Base-by-base conservation (phyloP, 1,140 invertebrate species). In the Camponotus vicinus region DNA sequence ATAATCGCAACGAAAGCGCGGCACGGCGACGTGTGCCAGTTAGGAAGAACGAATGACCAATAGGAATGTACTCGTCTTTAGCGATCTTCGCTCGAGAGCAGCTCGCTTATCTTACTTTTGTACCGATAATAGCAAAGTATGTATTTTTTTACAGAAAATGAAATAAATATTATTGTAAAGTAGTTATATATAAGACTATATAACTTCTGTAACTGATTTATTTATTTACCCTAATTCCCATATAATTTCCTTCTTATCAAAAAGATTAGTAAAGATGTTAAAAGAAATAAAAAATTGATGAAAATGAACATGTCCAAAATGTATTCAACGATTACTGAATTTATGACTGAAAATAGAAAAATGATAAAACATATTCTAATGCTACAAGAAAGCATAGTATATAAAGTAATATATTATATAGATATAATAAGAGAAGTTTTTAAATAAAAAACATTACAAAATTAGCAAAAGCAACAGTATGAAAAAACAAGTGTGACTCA, bases 101-200 rank as follows among this genome's bases (percentile, higher is more conserved):
- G 75, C 84, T 86, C 82, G 83, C 87, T 90, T 88, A 57, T 86
- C 82, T 89, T 89, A 89, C 61, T 91, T 92, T 92, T 93, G 63
- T 93, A 93, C 83, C 88, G 66, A 91, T 84, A 86, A 91, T 92
- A 87, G 88, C 88, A 92, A 79, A 90, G 85, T 92, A 91, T 92
- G 91, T 92, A 92, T 92, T 92, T 93, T 93, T 93, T 85, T 92
- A 92, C 91, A 71, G 83, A 88, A 92, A 91, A 90, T 71, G 42
- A 91, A 82, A 92, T 90, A 92, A 92, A 92, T 75, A 90, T 89
- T 88, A 86, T 71, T 86, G 57, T 76, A 73, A 86, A 85, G 8
- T 86, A 84, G 9, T 76, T 57, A 42, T 6, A 18, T 21, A 42
- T 55, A 15, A 27, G 8, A 2, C 13, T 52, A 18, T 9, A 11